Evolutionary conservation across 2,113 vertebrate genomes (phyloP), one percentile per base, ranked within the genome.

Genomic region (Coptodon rendalli): DNA sequence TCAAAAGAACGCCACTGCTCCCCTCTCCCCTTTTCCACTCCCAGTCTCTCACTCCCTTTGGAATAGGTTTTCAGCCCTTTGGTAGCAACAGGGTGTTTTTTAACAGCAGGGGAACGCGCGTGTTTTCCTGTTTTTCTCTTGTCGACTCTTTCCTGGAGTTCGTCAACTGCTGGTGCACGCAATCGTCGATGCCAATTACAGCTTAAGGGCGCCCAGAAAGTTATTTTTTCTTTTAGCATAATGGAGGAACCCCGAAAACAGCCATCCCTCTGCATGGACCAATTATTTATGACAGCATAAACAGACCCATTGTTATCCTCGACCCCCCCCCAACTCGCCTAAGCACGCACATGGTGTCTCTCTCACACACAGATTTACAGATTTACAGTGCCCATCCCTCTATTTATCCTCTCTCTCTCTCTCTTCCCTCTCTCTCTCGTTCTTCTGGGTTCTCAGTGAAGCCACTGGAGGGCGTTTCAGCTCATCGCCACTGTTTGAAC

Each of bases 401-500:
- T 27, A 4, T 45, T 9, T 83, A 73, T 19, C 9, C 36, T 13
- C 45, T n/a, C 80, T 36, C 57, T 11, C 40, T 17, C 80, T 36
- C 31, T 10, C 38, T n/a, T n/a, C 31, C 14, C 38, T 22, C 81
- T 40, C 54, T 17, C 54, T 19, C 13, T 43, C 17, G 27, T 43
- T 66, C 82, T 14, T 31, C 54, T n/a, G 54, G 73, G 8, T 78
- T 83, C 45, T 45, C 38, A n/a, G 0, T 2, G 61, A 78, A 56
- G 56, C 94, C 95, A 92, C 95, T 63, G 24, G 93, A 68, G 86
- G 94, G 89, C 87, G 90, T 89, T 92, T 90, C 53, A 86, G 81
- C 82, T 83, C 81, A 40, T 40, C 24, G 17, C 40, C 27, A 40
- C 10, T 17, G 5, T 22, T 6, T 6, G 19, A 38, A 48, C 29